Evolutionary conservation across 2,888 invertebrate genomes (phyloP).

Genomic region (Trichacis sp.): DNA sequence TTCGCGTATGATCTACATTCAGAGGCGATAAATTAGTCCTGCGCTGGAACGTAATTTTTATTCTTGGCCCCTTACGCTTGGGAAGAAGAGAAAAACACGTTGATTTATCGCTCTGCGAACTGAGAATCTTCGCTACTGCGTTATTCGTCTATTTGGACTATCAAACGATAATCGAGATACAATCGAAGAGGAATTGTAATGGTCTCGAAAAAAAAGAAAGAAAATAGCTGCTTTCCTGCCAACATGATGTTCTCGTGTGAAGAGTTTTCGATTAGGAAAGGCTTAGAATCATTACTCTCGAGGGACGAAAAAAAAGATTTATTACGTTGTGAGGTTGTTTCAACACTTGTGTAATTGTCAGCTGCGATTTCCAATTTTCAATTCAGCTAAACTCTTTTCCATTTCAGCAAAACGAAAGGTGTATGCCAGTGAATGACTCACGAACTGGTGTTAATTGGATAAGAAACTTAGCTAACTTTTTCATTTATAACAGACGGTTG

Average conservation of each 20-base stretch:
- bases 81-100: conserved; percentile 46
- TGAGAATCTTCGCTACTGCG: conserved; percentile 20
- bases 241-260: not conserved
- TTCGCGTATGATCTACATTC: conserved; percentile 52
- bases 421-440: too few species aligned
- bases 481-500: too few species aligned
- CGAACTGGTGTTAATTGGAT: too few species aligned
- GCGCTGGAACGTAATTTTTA: conserved; percentile 54
- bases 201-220: not conserved
- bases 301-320: too few species aligned
- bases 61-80: conserved; percentile 51
- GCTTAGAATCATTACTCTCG: too few species aligned
- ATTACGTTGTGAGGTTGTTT: too few species aligned
- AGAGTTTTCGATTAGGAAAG: too few species aligned
- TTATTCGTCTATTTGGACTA: conserved; percentile 19
- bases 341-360: too few species aligned
- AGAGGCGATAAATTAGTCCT: conserved; percentile 58
- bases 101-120: conserved; percentile 53
- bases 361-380: too few species aligned
- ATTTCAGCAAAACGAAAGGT: too few species aligned
- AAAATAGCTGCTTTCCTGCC: not conserved
- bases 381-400: too few species aligned
- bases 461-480: too few species aligned
- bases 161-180: conserved; percentile 23
- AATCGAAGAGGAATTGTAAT: conserved; percentile 20